Base-by-base conservation (phyloP, 1,140 invertebrate species). In the Cataglyphis hispanica region DNA sequence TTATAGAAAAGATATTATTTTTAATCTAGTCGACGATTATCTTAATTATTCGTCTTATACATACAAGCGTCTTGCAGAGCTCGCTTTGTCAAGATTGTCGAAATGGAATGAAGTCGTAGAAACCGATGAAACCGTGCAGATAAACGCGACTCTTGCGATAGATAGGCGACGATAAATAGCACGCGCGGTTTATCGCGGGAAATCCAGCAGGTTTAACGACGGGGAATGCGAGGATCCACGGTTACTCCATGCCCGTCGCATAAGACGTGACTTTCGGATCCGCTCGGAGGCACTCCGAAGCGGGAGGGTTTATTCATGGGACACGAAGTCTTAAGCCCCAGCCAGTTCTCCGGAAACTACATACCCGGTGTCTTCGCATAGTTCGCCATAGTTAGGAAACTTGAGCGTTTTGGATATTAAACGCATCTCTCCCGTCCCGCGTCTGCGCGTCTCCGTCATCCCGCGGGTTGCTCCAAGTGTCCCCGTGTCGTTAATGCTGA, bases 321-420 rank as follows among this genome's bases (percentile, higher is more conserved):
- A 76, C 78, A 74, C 81, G 56, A 85, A 85, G 89, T 89, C 88
- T 64, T 60, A 53, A 64, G 50, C 69, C 22, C 70, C 61, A 50
- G 25, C 43, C 46, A 64, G 43, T 25, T 66, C 61, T 75, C 50
- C 37, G 74, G 40, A 85, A 50, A 89, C 76, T 89, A 74, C 37
- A 85, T 77, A 72, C 50, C 61, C 75, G 64, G 63, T 63, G 76
- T 85, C 88, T 87, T 83, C 85, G 86, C 90, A 91, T 91, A 91
- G 91, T 91, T 91, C 63, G 69, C 66, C 78, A 89, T 90, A 91
- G 87, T 91, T 91, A 81, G 61, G 70, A 87, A 91, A 90, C 87
- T 91, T 92, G 50, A 43, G 37, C 69, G 74, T 67, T 84, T 64
- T 69, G 81, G 83, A 84, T 90, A 89, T 86, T 84, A 80, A 81